These are phyloP conservation scores for Taxidea taxus DNA, from an alignment of 2,113 vertebrate genomes.

Conservation along the genomic window DNA sequence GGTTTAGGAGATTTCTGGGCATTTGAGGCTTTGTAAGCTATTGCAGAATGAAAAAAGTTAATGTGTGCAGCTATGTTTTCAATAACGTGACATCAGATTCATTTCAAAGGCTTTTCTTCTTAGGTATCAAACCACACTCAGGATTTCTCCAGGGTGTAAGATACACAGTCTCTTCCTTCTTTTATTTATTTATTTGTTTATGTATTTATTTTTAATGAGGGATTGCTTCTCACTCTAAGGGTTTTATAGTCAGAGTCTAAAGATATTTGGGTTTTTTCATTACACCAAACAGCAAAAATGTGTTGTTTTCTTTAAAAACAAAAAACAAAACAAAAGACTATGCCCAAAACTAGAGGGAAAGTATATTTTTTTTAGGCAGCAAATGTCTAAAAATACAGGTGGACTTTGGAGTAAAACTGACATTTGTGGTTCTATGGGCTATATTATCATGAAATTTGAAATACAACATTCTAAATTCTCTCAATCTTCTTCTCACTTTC, in stretches of 20 bases:
- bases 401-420: not conserved
- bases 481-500: not conserved
- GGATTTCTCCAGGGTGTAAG: slow-evolving; percentile 41
- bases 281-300: not conserved
- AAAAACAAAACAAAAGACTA: not conserved
- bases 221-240: not conserved
- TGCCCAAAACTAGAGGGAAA: not conserved
- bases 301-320: not conserved
- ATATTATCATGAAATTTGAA: not conserved
- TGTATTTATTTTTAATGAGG: slow-evolving; percentile 48
- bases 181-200: not conserved
- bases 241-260: not conserved
- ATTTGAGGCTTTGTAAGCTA: slow-evolving; percentile 78
- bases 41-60: slow-evolving; percentile 68
- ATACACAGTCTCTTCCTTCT: not conserved
- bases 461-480: not conserved
- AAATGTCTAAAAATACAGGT: not conserved
- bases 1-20: slow-evolving; percentile 76
- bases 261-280: not conserved
- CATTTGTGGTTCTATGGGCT: not conserved
- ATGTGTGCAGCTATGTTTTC: slow-evolving; percentile 70
- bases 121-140: slow-evolving; percentile 35
- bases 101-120: slow-evolving; percentile 72
- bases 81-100: slow-evolving; percentile 68
- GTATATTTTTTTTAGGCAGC: not conserved